phyloP scores from a whole-genome alignment of 2,797 vertebrate species.

The Peromyscus attwateri region DNA sequence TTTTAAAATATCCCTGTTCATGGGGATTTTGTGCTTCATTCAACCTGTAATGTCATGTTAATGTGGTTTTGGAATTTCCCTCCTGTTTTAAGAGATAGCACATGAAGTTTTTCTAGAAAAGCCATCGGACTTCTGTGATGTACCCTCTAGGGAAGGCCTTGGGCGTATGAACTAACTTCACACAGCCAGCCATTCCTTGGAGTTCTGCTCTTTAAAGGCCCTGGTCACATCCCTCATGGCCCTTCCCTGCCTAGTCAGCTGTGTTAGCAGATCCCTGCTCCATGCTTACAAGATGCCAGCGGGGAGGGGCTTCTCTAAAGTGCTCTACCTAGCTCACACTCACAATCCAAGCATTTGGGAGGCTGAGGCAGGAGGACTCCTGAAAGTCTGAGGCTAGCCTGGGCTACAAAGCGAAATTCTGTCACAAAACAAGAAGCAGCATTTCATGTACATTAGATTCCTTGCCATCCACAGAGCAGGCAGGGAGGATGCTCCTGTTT shows the following conservation, averaged over 20 bases:
- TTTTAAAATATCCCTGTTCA: not conserved
- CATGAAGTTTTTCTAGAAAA: not conserved
- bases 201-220: not conserved
- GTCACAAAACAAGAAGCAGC: not conserved
- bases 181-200: not conserved
- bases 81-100: not conserved
- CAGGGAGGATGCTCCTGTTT: not conserved
- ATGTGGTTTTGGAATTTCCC: not conserved
- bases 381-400: not conserved
- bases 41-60: not conserved
- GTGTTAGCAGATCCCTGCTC: not conserved
- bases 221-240: no score
- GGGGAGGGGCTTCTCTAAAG: not conserved
- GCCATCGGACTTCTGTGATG: not conserved
- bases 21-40: not conserved
- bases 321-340: not conserved
- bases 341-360: not conserved
- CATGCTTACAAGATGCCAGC: not conserved
- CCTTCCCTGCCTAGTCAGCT: not conserved
- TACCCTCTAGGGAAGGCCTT: not conserved
- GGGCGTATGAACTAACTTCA: not conserved
- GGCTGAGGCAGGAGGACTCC: not conserved
- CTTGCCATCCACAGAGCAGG: not conserved
- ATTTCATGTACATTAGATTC: not conserved
- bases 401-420: not conserved